phyloP scores from a whole-genome alignment of 2,888 invertebrate genomes.

The Sphinx pinastri region DNA sequence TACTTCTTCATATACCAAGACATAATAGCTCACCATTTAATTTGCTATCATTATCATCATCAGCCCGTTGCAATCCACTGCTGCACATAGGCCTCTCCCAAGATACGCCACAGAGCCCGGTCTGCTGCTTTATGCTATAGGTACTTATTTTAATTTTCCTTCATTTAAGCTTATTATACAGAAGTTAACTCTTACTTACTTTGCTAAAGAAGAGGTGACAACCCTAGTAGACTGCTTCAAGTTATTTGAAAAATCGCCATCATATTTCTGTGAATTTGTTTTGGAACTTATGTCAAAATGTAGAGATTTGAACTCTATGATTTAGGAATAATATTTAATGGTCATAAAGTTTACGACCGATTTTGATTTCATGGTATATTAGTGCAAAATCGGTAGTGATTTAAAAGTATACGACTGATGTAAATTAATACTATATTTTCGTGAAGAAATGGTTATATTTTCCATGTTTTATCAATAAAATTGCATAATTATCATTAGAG shows the following conservation, averaged over 20 bases:
- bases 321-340: background rate
- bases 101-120: too few species aligned
- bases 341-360: conserved; percentile 17
- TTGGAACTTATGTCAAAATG: background rate
- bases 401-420: background rate
- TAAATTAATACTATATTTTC: conserved; percentile 2
- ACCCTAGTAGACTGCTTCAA: background rate
- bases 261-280: conserved; percentile 7
- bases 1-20: too few species aligned
- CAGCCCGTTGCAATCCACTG: too few species aligned
- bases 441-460: conserved; percentile 1
- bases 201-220: background rate
- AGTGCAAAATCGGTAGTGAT: background rate
- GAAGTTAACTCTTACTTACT: background rate
- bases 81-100: too few species aligned
- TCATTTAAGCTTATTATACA: background rate
- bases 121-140: too few species aligned
- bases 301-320: background rate
- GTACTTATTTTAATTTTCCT: too few species aligned
- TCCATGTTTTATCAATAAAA: background rate
- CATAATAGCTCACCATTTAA: too few species aligned
- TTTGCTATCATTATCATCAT: too few species aligned
- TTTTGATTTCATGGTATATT: conserved; percentile 16
- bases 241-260: conserved; percentile 16
- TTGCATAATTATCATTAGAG: background rate